Conservation (phyloP, 2,888 invertebrate species). For the Eupithecia exiguata region DNA sequence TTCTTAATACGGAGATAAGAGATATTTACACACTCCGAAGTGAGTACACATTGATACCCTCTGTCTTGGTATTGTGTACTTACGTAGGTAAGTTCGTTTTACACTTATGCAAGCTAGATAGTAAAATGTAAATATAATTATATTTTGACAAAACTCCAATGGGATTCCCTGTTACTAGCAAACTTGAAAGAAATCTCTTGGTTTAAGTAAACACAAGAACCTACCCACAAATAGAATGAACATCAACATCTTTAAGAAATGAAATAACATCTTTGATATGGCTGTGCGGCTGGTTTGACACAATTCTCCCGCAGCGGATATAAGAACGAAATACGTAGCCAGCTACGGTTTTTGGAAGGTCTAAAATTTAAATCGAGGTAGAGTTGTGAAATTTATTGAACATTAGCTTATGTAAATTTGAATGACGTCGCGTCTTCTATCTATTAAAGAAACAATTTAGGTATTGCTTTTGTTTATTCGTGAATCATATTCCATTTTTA, state of each 20-base stretch:
- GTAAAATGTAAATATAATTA: slow-evolving; percentile 71
- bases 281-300: too few species aligned
- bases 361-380: too few species aligned
- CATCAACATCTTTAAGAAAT: too few species aligned
- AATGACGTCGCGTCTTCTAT: neutral
- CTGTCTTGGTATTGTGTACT: slow-evolving; percentile 77
- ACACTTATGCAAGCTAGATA: slow-evolving; percentile 74
- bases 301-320: too few species aligned
- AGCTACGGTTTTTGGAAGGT: too few species aligned
- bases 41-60: slow-evolving; percentile 72
- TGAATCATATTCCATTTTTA: neutral
- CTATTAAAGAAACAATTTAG: neutral
- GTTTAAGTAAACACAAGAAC: neutral
- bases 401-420: neutral
- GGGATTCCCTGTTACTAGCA: slow-evolving; percentile 54
- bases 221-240: neutral
- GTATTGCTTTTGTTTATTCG: neutral
- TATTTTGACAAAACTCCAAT: slow-evolving; percentile 53
- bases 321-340: too few species aligned
- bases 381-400: neutral
- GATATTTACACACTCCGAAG: slow-evolving; percentile 77
- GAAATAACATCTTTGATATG: too few species aligned
- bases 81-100: slow-evolving; percentile 78
- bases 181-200: neutral
- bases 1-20: slow-evolving; percentile 81